phyloP scores from a whole-genome alignment of 2,113 vertebrate genomes.

The Muscicapa adusta region DNA sequence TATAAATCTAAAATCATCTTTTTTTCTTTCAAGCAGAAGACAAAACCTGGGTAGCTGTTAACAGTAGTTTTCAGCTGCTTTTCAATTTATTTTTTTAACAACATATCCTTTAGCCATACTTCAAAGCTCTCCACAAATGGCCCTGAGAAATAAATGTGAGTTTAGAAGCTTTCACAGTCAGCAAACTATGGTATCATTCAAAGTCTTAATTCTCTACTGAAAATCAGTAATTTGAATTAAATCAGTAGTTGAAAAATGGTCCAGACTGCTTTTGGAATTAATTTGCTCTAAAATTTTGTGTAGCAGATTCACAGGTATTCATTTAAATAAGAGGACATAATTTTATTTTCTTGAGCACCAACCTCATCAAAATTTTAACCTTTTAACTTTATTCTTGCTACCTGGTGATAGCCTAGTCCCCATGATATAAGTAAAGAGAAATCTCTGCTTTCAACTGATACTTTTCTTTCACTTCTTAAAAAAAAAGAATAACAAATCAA shows the following conservation, averaged over 20 bases:
- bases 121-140: neutral
- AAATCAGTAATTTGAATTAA: neutral
- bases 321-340: neutral
- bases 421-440: neutral
- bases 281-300: neutral
- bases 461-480: neutral
- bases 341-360: neutral
- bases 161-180: neutral
- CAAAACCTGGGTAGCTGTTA: neutral
- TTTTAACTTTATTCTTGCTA: neutral
- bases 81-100: neutral
- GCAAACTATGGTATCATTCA: neutral
- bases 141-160: neutral
- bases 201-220: neutral
- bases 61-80: neutral
- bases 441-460: neutral
- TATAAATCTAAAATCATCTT: neutral
- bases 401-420: neutral
- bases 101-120: neutral
- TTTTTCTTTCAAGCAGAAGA: neutral
- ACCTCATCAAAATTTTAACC: neutral
- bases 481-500: neutral
- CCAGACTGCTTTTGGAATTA: neutral
- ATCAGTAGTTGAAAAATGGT: neutral
- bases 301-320: neutral